Evolutionary conservation across 2,888 invertebrate species (phyloP), one percentile per base, ranked within the genome.

Genomic region (Argyresthia goedartella): DNA sequence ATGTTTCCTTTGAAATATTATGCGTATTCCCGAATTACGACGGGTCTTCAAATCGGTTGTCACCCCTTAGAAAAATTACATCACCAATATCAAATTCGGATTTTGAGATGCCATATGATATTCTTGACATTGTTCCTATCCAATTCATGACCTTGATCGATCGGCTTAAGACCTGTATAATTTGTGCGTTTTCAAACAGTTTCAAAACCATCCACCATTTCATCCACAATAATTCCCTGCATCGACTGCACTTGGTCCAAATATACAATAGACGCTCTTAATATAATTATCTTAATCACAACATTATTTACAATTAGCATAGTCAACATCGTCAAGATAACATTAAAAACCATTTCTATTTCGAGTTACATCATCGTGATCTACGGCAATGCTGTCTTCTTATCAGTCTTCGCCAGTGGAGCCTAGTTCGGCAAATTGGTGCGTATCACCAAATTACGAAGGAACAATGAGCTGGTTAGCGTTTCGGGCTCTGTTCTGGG

Each of bases 161-260:
- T 25, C 6, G 25, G 25, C 25, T 25, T 4, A 25, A 59, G 53
- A 54, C 52, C 53, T 54, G 50, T 54, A 58, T 57, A 47, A 56
- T 52, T 74, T 76, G 76, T 77, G 76, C 77, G 77, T 67, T 60
- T n/a, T n/a, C n/a, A n/a, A n/a, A n/a, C n/a, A n/a, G n/a, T n/a
- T 25, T 25, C 25, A 25, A 25, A 25, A 4, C 25, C 25, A 25
- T 25, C 25, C 25, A 25, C 25, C 25, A 25, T 25, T 25, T 6
- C 25, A 25, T 25, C 6, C 25, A 25, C 25, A 6, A 2, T 25
- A 6, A 25, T 25, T 25, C 25, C 71, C 73, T 77, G 73, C n/a
- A 78, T 75, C 75, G 75, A 76, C 74, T 67, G 72, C 73, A 75
- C 72, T 84, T 85, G 85, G 85, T 84, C 84, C 85, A 74, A 78